Percentiles rank a stretch among this genome's conserved stretches.
Conservation (phyloP, 2,797 vertebrate genomes). For the Nothura maculosa region DNA sequence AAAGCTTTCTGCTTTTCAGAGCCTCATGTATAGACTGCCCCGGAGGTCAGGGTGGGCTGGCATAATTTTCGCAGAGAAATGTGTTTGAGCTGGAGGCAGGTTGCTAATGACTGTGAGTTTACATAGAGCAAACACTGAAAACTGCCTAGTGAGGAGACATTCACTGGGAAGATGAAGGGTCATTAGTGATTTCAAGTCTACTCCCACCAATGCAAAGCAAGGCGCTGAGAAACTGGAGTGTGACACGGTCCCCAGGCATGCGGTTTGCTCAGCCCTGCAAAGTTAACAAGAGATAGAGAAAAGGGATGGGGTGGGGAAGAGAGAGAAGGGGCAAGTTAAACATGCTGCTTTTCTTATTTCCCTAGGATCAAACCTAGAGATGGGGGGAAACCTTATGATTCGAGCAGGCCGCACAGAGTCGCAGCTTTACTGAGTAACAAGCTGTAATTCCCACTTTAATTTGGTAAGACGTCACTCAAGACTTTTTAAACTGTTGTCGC, state of each 20-base stretch:
- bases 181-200: accelerated
- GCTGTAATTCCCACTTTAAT: not conserved
- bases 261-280: not conserved
- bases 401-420: not conserved
- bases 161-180: not conserved
- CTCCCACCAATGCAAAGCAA: not conserved
- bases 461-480: not conserved
- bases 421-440: not conserved
- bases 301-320: accelerated
- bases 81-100: not conserved
- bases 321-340: not conserved
- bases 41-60: not conserved
- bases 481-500: not conserved
- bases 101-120: not conserved
- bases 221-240: not conserved
- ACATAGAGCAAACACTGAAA: not conserved
- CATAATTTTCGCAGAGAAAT: not conserved
- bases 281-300: not conserved
- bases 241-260: not conserved
- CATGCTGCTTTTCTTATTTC: not conserved
- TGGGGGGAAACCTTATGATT: not conserved
- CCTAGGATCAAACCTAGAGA: not conserved
- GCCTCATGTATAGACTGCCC: not conserved
- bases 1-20: not conserved
- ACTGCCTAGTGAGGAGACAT: not conserved